Percentiles rank a stretch among this genome's conserved stretches.
Conservation (phyloP, 2,113 vertebrate species). For the Macquaria australasica region DNA sequence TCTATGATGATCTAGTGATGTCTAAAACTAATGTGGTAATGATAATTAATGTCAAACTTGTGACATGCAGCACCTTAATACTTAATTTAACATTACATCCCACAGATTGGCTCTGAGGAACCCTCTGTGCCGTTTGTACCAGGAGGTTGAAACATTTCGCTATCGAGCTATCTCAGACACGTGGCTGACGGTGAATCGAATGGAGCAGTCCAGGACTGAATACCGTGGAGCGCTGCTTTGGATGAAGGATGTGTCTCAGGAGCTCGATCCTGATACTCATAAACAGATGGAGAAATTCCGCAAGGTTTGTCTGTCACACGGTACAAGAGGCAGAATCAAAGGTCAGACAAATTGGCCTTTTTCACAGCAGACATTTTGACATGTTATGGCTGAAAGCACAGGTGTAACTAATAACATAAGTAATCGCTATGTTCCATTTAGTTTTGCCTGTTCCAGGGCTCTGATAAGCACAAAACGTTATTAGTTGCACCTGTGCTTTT, state of each 20-base stretch:
- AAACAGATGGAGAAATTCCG: constrained; percentile 99
- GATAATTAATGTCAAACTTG: not conserved
- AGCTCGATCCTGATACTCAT: constrained; percentile 95
- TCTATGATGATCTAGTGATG: not conserved
- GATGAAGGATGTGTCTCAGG: constrained; percentile 99
- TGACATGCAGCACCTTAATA: not conserved
- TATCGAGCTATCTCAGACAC: constrained; percentile 97
- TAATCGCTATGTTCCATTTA: not conserved
- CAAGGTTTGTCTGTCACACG: constrained; percentile 86
- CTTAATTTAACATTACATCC: not conserved
- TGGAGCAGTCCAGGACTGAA: constrained; percentile 96
- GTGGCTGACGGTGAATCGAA: constrained; percentile 96
- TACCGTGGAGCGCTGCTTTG: constrained; percentile 95
- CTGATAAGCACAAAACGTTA: not conserved
- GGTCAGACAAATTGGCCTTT: not conserved
- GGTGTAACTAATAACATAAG: not conserved
- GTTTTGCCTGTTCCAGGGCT: not conserved
- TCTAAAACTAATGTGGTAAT: not conserved
- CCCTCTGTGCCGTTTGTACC: constrained; percentile 93
- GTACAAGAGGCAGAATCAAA: not conserved
- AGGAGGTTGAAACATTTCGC: constrained; percentile 97
- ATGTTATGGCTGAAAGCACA: not conserved
- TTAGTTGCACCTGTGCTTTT: not conserved
- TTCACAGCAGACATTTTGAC: not conserved
- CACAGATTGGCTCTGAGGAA: constrained; percentile 89